Base-by-base conservation (phyloP, 2,888 invertebrate genomes). In the Chironomus tentans region DNA sequence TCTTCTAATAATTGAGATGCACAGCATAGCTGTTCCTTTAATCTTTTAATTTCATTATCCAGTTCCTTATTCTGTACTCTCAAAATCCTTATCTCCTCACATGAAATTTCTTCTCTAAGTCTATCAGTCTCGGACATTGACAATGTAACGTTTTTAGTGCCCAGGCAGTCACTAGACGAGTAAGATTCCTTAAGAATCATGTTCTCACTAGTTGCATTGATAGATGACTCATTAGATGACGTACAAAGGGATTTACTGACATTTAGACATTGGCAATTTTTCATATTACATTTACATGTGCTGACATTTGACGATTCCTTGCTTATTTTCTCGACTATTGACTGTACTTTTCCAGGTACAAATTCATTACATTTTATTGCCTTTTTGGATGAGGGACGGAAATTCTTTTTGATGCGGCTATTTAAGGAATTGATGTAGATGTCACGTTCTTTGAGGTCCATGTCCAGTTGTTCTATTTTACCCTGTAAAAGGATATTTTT, bases 381-480 rank as follows among this genome's bases (percentile, higher is more conserved):
- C 2, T 22, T 15, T 18, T 38, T 68, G 10, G n/a, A 13, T 28
- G n/a, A 13, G 3, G n/a, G n/a, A 2, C 18, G n/a, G 18, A 2
- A 28, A n/a, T n/a, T 38, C 13, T 13, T 46, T 3, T 3, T 15
- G 0, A 68, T n/a, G 5, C 68, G 68, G 3, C 3, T 4, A 5
- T 28, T 28, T 7, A 68, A 5, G 3, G 68, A 4, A 2, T 28
- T 10, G 13, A 74, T 74, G 68, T 74, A 74, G 2, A 74, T 6
- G 22, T 74, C 74, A 22, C 74, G 74, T 48, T 74, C 74, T 22
- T 74, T 46, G 3, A 74, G 18, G 10, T 65, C 68, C 15, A 18
- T 74, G 5, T 74, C 48, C 0, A 46, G 47, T 15, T 18, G 46
- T 10, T 74, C 74, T 13, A 74, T 22, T 2, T 46, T 68, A 0